Conservation (phyloP, 2,113 vertebrate species). For the Anser cygnoides region DNA sequence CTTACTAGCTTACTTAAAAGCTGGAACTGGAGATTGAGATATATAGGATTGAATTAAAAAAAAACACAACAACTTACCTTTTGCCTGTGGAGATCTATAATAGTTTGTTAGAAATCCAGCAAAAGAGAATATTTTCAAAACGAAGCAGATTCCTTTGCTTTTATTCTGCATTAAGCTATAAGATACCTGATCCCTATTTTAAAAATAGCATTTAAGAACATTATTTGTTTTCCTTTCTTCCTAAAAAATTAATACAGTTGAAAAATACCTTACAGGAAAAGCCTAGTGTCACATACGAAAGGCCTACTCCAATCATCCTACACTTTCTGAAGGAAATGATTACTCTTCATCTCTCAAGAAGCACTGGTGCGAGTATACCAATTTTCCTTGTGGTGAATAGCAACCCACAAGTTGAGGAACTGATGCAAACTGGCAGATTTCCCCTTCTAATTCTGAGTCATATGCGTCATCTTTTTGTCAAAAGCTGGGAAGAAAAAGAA, state of each 20-base stretch:
- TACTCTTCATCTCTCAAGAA: conserved; percentile 42
- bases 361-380: conserved; percentile 35
- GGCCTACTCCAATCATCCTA: conserved; percentile 42
- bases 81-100: background rate
- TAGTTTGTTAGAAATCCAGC: background rate
- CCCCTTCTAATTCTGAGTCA: conserved; percentile 72
- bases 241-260: background rate
- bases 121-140: background rate
- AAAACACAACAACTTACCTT: conserved; percentile 6
- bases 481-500: conserved; percentile 62
- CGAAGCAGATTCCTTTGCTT: background rate
- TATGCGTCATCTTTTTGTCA: conserved; percentile 72
- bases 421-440: conserved; percentile 73
- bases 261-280: background rate
- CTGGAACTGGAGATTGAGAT: background rate
- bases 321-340: conserved; percentile 32
- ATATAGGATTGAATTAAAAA: background rate
- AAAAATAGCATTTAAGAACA: background rate
- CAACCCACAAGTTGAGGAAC: conserved; percentile 69
- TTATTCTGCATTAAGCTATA: background rate
- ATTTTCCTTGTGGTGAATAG: conserved; percentile 61
- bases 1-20: background rate
- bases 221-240: background rate
- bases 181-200: background rate
- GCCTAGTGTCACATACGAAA: background rate